Conservation (phyloP, 2,113 vertebrate genomes). For the Ailurus styani region DNA sequence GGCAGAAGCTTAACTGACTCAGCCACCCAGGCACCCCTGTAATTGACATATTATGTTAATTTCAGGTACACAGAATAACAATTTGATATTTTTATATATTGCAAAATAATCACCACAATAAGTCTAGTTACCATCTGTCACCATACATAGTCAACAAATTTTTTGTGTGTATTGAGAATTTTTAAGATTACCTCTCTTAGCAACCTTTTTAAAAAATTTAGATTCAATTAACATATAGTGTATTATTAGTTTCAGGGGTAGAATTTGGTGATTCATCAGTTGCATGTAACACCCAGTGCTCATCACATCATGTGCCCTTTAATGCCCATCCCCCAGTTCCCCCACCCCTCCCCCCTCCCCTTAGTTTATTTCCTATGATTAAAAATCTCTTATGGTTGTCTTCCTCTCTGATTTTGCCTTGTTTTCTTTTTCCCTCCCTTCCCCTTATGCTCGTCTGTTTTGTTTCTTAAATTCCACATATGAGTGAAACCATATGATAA, state of each 20-base stretch:
- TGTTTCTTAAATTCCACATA: neutral
- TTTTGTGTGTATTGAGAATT: neutral
- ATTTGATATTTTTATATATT: neutral
- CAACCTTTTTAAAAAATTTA: neutral
- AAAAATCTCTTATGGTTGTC: neutral
- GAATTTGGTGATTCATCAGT: neutral
- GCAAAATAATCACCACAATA: neutral
- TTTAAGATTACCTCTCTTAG: neutral
- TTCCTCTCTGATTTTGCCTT: neutral
- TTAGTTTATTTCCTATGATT: neutral
- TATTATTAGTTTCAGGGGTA: neutral
- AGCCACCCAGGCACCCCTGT: neutral
- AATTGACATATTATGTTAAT: neutral
- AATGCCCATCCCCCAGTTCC: neutral
- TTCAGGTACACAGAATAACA: neutral
- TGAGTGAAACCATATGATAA: neutral
- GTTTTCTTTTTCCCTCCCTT: neutral
- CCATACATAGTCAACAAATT: neutral
- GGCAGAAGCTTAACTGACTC: neutral
- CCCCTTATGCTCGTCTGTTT: neutral
- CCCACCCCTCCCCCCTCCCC: neutral
- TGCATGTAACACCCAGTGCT: neutral
- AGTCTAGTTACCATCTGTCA: neutral
- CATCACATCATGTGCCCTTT: neutral
- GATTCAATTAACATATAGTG: neutral